Base-by-base conservation (phyloP, 1,140 invertebrate genomes). In the Lordiphosa collinella region DNA sequence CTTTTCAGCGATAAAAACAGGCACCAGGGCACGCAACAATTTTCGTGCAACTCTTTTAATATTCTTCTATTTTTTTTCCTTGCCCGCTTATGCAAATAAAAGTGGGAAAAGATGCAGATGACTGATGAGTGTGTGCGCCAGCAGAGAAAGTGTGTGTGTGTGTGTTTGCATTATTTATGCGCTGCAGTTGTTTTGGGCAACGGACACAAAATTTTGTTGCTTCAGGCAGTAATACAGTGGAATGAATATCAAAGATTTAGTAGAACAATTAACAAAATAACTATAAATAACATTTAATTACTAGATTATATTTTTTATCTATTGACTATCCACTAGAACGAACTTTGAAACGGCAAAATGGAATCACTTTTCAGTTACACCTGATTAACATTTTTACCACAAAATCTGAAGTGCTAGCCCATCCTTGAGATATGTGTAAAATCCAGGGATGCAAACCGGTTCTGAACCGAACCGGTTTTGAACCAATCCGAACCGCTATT, bases 131-230 rank as follows among this genome's bases (percentile, higher is more conserved):
- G 31, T 44, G 29, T 38, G 31, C 40, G 35, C 18, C 2, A 18
- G 18, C 18, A 2, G 18, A 18, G 18, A 18, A 4, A 18, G 3
- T 13, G 31, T 25, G 8, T 40, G 29, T 38, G 36, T 40, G 37
- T 48, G 32, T 64, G n/a, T 64, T 7, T 82, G 57, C 66, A 82
- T 82, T 71, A 67, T 71, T 82, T 80, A 75, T 71, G 50, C 66
- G 62, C 55, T 82, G 76, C 76, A 82, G 76, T 71, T 71, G 62
- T 82, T 82, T 82, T 75, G 54, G 62, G 54, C 66, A 71, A 56
- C 51, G 37, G 37, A 32, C 43, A 68, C 51, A 60, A 64, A 54
- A 49, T 38, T 57, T 66, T 51, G 46, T 38, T 37, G 46, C 16
- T 37, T 43, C 11, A 29, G 34, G 22, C 11, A 40, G 22, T 3